Conservation (phyloP, 2,888 invertebrate genomes). For the Rotaria sp. region DNA sequence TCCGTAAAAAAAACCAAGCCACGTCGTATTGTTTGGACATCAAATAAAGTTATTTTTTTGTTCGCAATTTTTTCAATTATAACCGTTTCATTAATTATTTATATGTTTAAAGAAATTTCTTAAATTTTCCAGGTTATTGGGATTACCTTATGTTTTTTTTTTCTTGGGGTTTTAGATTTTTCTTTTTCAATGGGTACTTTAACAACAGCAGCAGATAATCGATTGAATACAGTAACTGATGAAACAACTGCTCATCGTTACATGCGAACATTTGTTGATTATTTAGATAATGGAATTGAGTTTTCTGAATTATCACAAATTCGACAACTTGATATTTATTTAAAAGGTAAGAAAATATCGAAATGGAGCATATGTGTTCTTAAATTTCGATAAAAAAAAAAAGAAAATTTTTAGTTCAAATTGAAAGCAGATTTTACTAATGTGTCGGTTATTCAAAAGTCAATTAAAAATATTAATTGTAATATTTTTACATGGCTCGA, state of each 20-base stretch:
- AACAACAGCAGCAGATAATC: neutral
- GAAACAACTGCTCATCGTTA: neutral
- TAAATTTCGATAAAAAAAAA: too few species aligned
- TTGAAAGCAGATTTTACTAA: too few species aligned
- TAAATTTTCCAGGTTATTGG: neutral
- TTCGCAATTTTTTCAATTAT: neutral
- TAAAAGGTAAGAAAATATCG: neutral
- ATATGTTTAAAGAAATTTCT: neutral
- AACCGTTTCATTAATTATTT: neutral
- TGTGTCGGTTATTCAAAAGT: too few species aligned
- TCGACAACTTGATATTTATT: neutral
- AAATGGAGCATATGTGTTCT: neutral
- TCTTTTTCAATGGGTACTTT: neutral
- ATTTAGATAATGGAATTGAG: neutral
- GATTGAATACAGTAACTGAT: neutral
- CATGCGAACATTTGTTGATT: neutral
- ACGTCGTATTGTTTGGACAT: conserved; percentile 7
- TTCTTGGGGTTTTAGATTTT: neutral
- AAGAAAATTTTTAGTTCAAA: too few species aligned
- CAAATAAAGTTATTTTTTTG: neutral
- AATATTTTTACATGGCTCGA: too few species aligned
- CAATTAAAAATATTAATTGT: too few species aligned
- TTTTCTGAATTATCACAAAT: neutral
- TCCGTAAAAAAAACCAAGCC: neutral
- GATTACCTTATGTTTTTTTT: neutral